Percentiles rank a stretch among this genome's conserved stretches.
Evolutionary conservation across 2,113 vertebrate genomes (phyloP).

Genomic region (Ptyas mucosa): DNA sequence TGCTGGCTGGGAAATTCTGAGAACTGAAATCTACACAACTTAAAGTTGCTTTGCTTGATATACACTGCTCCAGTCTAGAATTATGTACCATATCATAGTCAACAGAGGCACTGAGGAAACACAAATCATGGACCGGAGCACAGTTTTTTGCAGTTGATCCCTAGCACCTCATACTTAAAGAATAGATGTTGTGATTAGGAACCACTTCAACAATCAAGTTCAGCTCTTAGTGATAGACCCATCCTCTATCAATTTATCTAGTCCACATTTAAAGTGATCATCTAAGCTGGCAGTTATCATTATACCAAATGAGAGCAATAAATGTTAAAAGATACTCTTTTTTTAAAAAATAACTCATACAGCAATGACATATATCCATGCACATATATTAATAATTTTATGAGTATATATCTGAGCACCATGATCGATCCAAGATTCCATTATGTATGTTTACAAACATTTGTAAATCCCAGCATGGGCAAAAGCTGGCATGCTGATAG

Average conservation of each 20-base stretch:
- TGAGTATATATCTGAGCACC: neutral
- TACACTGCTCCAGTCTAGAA: neutral
- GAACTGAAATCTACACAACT: neutral
- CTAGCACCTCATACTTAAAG: neutral
- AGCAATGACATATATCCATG: neutral
- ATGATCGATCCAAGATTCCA: neutral
- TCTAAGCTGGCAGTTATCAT: neutral
- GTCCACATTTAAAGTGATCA: neutral
- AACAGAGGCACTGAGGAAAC: neutral
- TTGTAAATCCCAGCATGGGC: neutral
- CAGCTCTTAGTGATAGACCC: neutral
- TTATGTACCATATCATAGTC: neutral
- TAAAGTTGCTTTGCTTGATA: neutral
- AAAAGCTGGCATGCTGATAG: neutral
- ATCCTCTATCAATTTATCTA: neutral
- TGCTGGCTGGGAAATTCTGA: neutral
- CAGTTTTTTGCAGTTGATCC: neutral
- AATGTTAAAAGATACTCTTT: neutral
- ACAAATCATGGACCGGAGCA: neutral
- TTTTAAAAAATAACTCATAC: neutral
- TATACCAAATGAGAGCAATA: neutral
- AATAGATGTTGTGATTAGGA: neutral
- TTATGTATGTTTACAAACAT: neutral
- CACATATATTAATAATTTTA: neutral
- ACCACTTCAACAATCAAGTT: neutral